Base-by-base conservation (phyloP, 2,797 vertebrate genomes). In the Valencia hispanica region DNA sequence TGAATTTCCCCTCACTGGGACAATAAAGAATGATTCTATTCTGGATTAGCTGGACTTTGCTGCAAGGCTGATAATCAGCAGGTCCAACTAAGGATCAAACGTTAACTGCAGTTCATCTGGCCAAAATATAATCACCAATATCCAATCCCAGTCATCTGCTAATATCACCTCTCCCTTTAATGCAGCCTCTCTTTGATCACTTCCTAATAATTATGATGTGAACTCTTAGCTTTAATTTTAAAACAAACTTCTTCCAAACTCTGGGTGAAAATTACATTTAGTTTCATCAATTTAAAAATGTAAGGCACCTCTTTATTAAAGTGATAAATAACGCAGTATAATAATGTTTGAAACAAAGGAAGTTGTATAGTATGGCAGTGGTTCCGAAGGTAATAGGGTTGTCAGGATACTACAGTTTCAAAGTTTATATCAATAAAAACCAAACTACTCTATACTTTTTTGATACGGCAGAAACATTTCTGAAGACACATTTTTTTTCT, bases 71-170 rank as follows among this genome's bases (percentile, higher is more conserved):
- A 63, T 36, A 63, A 63, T 41, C 34, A 65, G 27, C 57, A 63
- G 59, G 32, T 63, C 10, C 20, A 72, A 80, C 30, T 0, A 15
- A 30, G 50, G 74, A 72, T 70, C 74, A 57, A 25, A 70, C 75
- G 77, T 70, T 75, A 75, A 50, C 73, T 72, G 77, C 82, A 77
- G 81, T 77, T 69, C 51, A 73, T 74, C 66, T 59, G 73, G 73
- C 73, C 41, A 34, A 36, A 36, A 22, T 22, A 36, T 36, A 63
- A 63, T 34, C 59, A 22, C 57, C 57, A 12, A 75, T 72, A 79
- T 48, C 55, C 72, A 74, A 70, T 88, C 77, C 43, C 63, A 32
- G 12, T 48, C 63, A 71, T 65, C 76, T 34, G 77, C 65, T 32
- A 34, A 74, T 43, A 61, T 69, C 12, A 6, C 25, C n/a, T 47